A percentile compares a stretch with the other conserved stretches of the same genome.
phyloP scores from a whole-genome alignment of 2,797 vertebrate genomes.

The Cirrhinus mrigala region DNA sequence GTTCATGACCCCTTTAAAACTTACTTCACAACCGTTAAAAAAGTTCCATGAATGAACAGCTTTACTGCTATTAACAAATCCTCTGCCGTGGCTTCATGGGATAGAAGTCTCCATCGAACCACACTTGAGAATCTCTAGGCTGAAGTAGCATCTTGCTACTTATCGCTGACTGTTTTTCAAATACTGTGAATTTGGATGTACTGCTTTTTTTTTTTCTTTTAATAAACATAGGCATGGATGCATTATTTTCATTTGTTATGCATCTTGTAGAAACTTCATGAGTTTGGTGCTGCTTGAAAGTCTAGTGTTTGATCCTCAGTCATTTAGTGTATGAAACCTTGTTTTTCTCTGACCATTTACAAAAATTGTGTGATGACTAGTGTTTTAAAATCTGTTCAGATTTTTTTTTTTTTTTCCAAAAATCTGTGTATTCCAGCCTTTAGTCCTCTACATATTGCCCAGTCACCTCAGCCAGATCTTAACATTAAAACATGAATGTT shows the following conservation, averaged over 20 bases:
- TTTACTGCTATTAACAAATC: background rate
- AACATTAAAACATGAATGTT: conserved; percentile 19
- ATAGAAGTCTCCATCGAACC: too few relatives aligned
- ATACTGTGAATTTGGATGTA: too few relatives aligned
- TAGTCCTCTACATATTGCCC: background rate
- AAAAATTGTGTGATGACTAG: background rate
- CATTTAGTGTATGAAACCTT: background rate
- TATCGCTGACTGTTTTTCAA: background rate
- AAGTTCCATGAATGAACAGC: background rate
- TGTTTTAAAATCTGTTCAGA: background rate
- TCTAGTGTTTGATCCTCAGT: background rate
- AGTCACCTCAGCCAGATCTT: background rate
- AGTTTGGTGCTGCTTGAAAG: background rate
- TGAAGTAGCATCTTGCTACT: too few relatives aligned
- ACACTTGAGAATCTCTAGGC: too few relatives aligned
- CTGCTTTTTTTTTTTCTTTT: too few relatives aligned
- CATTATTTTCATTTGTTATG: background rate
- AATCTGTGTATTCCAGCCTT: background rate
- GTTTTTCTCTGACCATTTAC: background rate
- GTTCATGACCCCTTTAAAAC: background rate
- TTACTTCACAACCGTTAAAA: background rate
- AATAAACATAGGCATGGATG: too few relatives aligned
- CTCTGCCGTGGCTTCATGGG: background rate
- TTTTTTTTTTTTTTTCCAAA: background rate
- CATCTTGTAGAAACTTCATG: background rate